Evolutionary conservation across 2,888 invertebrate genomes (phyloP).

Genomic region (Allolobophora icterica): DNA sequence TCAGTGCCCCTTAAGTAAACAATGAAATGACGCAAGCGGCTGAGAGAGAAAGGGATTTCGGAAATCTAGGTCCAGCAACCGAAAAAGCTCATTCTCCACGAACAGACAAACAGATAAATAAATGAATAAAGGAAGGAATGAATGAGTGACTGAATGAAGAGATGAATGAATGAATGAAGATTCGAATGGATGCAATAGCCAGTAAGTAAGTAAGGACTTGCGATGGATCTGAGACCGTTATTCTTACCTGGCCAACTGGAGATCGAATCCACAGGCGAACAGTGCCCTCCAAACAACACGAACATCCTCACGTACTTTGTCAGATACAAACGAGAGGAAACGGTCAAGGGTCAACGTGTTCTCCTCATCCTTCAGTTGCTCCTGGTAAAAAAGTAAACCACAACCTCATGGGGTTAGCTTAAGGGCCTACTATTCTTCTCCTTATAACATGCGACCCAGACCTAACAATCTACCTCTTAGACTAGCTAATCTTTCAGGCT

Average conservation of each 20-base stretch:
- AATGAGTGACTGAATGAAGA: no score
- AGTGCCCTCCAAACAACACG: conserved; percentile 60
- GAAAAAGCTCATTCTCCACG: no score
- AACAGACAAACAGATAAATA: no score
- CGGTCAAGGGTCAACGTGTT: conserved; percentile 60
- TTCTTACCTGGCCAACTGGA: conserved; percentile 60
- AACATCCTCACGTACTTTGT: conserved; percentile 58
- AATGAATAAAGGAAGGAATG: no score
- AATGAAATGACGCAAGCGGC: no score
- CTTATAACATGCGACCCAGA: no score
- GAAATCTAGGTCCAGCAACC: no score
- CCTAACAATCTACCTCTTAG: no score
- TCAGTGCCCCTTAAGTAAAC: no score
- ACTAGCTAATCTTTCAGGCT: no score
- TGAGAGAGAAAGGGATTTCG: no score
- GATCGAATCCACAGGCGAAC: conserved; percentile 61
- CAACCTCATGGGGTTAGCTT: neutral
- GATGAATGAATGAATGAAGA: neutral
- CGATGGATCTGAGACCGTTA: neutral
- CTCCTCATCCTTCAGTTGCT: conserved; percentile 49
- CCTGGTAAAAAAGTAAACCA: conserved; percentile 11
- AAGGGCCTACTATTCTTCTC: no score
- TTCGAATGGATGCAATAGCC: neutral
- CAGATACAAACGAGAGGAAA: conserved; percentile 60
- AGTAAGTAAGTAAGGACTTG: neutral